Base-by-base conservation (phyloP, 2,888 invertebrate genomes). In the Pedicia rivosa region DNA sequence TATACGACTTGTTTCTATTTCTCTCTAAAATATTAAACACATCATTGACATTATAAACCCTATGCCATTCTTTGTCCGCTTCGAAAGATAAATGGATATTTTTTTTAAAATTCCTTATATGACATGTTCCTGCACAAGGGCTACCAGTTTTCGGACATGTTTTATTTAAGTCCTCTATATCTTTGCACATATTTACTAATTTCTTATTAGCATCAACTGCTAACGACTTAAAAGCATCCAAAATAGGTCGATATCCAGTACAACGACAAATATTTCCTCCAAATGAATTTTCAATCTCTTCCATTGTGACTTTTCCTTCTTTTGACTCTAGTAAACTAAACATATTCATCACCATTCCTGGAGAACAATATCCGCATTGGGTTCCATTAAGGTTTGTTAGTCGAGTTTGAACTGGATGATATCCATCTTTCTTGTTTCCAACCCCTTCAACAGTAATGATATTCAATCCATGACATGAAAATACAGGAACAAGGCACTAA, bases 261-360 rank as follows among this genome's bases (percentile, higher is more conserved):
- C 77, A 78, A 28, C 77, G 62, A 44, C 77, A 78, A 36, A 77
- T 66, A 46, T 75, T 74, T 13, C 75, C 70, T 24, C 72, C 74
- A 47, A 76, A 73, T 0, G 68, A 65, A 48, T 74, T 68, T 50
- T 77, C 76, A 2, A 74, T 62, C 40, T 72, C 65, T 44, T 67
- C 56, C 64, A 65, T 66, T 0, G 67, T 64, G 25, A 65, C 43
- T 19, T 51, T 43, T n/a, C 60, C 56, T 5, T 63, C 54, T 17
- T 52, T 59, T 24, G 57, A 47, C 44, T 64, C 50, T 15, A 66
- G 46, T 34, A 62, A 49, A 28, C 67, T 70, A 46, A 72, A 69
- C 74, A 76, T 75, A 45, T 65, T 72, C 74, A 74, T 75, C 38
- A 78, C 62, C 74, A 78, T 77, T n/a, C 77, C 79, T 3, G 78